phyloP scores from a whole-genome alignment of 2,113 vertebrate species.

The Okapia johnstoni region DNA sequence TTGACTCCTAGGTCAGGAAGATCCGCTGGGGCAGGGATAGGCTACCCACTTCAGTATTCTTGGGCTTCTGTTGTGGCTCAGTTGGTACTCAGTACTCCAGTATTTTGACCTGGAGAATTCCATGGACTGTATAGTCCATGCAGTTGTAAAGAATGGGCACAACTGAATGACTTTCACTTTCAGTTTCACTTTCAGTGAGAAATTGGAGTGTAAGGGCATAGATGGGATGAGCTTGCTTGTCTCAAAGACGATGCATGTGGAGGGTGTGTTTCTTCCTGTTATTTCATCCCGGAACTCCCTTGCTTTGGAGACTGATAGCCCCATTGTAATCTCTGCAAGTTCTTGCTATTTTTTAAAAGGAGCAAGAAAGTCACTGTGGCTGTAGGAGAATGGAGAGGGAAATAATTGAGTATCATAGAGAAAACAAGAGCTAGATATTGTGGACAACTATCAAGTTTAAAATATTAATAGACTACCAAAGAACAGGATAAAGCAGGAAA shows the following conservation, averaged over 20 bases:
- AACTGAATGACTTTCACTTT: background rate
- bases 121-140: background rate
- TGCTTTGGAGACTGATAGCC: background rate
- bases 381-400: background rate
- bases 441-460: background rate
- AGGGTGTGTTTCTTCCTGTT: background rate
- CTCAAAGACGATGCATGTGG: background rate
- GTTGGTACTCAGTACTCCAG: background rate
- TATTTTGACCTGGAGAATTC: background rate
- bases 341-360: background rate
- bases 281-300: background rate
- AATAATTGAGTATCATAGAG: background rate
- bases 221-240: background rate
- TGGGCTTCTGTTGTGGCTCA: background rate
- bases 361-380: background rate
- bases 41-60: background rate
- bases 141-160: background rate
- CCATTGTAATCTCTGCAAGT: background rate
- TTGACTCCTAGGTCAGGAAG: fast-evolving
- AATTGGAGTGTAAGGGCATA: background rate
- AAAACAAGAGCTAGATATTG: background rate
- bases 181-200: background rate
- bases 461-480: background rate
- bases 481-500: background rate
- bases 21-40: background rate